Percentiles rank a stretch among this genome's conserved stretches.
phyloP scores from a whole-genome alignment of 2,113 vertebrate genomes.

The Tachysurus vachellii region DNA sequence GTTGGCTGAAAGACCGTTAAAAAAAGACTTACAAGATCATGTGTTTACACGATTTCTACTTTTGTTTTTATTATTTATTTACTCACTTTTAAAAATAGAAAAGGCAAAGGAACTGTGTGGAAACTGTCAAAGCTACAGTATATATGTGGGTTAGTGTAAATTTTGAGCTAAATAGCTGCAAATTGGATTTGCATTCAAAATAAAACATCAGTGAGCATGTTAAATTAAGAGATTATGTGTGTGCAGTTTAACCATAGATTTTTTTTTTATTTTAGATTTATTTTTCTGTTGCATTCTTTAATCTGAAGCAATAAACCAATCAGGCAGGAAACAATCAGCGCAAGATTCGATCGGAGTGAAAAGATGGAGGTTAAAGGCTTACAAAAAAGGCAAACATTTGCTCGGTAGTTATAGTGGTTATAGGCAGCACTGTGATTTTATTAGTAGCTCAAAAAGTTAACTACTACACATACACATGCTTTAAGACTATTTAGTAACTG shows the following conservation, averaged over 20 bases:
- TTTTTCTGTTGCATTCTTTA: not conserved
- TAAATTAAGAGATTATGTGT: not conserved
- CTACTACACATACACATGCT: not conserved
- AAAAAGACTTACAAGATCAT: not conserved
- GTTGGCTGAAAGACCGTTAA: not conserved
- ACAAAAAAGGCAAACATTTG: not conserved
- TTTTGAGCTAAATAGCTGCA: not conserved
- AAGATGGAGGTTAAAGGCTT: not conserved
- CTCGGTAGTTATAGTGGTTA: no score
- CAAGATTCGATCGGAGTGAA: not conserved
- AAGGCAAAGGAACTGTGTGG: not conserved
- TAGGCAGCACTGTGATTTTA: not conserved
- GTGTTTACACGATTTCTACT: not conserved
- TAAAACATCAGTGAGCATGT: not conserved
- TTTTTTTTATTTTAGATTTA: not conserved
- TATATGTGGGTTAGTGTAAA: not conserved
- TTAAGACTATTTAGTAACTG: not conserved
- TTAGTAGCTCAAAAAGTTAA: not conserved
- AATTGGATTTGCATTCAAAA: not conserved
- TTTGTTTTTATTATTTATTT: not conserved
- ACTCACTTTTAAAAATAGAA: not conserved
- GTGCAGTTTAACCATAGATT: not conserved
- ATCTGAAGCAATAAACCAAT: not conserved
- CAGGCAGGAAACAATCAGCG: not conserved
- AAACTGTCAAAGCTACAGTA: not conserved